These are phyloP conservation scores for Drosophila rubida DNA, from an alignment of 2,888 invertebrate species.

Conservation along the genomic window DNA sequence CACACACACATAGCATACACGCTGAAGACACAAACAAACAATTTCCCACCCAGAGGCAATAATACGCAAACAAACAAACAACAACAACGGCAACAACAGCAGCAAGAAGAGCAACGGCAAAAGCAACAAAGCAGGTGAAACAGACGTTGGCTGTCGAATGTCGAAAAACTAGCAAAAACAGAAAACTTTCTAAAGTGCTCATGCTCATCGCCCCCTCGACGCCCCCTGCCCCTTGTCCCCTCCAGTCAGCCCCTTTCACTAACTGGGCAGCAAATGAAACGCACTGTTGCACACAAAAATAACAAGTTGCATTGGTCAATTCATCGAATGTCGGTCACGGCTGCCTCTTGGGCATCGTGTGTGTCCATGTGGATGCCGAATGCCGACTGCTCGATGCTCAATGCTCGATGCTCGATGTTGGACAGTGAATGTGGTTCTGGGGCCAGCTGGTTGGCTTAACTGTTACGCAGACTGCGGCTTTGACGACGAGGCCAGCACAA, in stretches of 20 bases:
- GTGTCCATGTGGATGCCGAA: not conserved
- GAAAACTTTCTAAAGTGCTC: slow-evolving; percentile 48
- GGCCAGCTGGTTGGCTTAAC: slow-evolving; percentile 36
- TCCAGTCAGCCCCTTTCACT: not conserved
- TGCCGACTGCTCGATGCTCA: not conserved
- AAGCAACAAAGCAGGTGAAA: slow-evolving; percentile 49
- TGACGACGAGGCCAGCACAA: slow-evolving; percentile 21
- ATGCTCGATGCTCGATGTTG: not conserved
- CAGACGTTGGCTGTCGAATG: slow-evolving; percentile 63
- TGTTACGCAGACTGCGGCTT: slow-evolving; percentile 33
- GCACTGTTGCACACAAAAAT: slow-evolving; percentile 79
- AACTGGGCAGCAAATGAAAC: slow-evolving; percentile 62
- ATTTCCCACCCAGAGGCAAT: slow-evolving; percentile 61
- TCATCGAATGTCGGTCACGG: slow-evolving; percentile 78
- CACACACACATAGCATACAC: slow-evolving; percentile 12
- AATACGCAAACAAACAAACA: slow-evolving; percentile 62
- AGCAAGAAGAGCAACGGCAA: slow-evolving; percentile 15
- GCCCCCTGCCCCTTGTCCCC: not conserved
- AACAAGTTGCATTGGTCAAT: slow-evolving; percentile 78
- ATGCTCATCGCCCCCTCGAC: not conserved
- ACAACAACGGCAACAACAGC: slow-evolving; percentile 32
- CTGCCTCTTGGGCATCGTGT: slow-evolving; percentile 44
- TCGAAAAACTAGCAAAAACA: slow-evolving; percentile 45
- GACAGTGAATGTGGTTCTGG: slow-evolving; percentile 5
- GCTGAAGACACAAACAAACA: slow-evolving; percentile 50